phyloP scores from a whole-genome alignment of 2,797 vertebrate genomes.

The Oophaga sylvatica region DNA sequence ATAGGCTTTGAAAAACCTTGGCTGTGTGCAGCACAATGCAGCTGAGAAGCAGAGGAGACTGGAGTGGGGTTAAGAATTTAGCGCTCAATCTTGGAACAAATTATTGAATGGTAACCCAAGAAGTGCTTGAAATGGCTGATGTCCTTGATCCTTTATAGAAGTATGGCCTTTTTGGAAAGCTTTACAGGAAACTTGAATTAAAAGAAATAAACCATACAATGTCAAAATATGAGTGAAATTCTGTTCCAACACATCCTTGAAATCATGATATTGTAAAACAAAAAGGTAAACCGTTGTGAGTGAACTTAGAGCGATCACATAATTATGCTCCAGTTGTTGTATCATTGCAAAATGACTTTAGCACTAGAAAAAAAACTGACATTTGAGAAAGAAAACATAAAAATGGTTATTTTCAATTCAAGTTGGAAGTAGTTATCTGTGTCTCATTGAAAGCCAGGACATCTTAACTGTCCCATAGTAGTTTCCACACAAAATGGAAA shows the following conservation, averaged over 20 bases:
- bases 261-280: constrained; percentile 9
- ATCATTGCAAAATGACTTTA: constrained; percentile 15
- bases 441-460: constrained; percentile 17
- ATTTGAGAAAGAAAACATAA: constrained; percentile 4
- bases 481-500: constrained; percentile 30
- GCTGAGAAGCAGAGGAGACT: not conserved
- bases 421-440: constrained; percentile 11
- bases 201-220: not conserved
- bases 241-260: not conserved
- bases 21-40: not conserved
- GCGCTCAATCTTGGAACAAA: not conserved
- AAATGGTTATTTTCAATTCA: constrained; percentile 15
- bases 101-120: not conserved
- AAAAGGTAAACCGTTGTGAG: constrained; percentile 2
- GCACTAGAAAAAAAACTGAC: constrained; percentile 16
- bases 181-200: not conserved
- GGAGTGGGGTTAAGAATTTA: not conserved
- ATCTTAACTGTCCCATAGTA: constrained; percentile 43
- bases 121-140: constrained; percentile 8
- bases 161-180: not conserved
- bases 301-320: constrained; percentile 29
- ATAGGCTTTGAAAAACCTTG: not conserved
- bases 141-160: not conserved
- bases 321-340: constrained; percentile 23
- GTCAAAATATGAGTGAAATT: not conserved